Evolutionary conservation across 2,113 vertebrate species (phyloP).

Genomic region (Geothlypis trichas): DNA sequence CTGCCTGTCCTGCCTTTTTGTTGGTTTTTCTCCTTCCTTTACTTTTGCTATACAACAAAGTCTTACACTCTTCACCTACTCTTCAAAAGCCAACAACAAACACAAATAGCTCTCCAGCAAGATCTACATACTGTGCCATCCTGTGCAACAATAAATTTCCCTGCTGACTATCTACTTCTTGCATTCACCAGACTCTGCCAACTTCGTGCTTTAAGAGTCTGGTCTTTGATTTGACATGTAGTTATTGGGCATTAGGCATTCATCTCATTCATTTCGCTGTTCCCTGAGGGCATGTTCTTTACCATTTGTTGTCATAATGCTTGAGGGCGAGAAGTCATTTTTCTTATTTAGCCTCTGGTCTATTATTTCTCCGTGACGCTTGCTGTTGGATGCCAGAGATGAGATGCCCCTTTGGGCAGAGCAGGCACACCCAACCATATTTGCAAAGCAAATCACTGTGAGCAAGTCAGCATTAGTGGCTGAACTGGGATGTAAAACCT

Average conservation of each 20-base stretch:
- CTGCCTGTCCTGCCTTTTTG: background rate
- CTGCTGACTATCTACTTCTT: background rate
- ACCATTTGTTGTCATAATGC: constrained; percentile 60
- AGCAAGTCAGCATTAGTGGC: background rate
- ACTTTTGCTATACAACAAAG: background rate
- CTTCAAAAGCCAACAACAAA: background rate
- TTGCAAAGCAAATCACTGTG: background rate
- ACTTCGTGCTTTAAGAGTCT: background rate
- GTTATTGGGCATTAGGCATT: constrained; percentile 54
- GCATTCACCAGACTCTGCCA: background rate
- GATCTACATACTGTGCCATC: background rate
- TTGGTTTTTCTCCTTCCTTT: background rate
- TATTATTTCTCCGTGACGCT: constrained; percentile 10
- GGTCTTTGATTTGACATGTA: background rate
- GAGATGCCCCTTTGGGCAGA: constrained; percentile 17
- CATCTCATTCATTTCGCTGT: background rate
- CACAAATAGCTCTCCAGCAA: background rate
- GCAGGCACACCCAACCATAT: background rate
- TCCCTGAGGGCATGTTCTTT: constrained; percentile 38
- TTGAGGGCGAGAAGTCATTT: constrained; percentile 42
- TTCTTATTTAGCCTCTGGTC: constrained; percentile 47
- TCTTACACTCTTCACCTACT: background rate
- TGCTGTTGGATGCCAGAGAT: background rate
- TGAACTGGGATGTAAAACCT: background rate
- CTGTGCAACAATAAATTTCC: background rate